Conservation (phyloP, 2,797 vertebrate species). For the Brotula barbata region DNA sequence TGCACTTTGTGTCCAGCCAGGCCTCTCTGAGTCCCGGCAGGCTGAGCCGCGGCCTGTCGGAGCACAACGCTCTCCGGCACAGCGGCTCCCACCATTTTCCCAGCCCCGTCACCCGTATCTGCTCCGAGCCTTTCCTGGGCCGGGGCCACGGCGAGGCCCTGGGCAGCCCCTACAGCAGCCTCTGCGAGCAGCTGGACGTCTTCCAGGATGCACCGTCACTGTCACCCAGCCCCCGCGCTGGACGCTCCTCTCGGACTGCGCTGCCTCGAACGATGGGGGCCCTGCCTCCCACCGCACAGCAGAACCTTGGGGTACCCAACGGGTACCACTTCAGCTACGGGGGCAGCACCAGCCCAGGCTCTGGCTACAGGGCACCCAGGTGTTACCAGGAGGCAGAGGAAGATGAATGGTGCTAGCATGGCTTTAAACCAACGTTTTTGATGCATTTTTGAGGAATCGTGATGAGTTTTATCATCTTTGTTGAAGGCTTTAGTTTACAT, state of each 20-base stretch:
- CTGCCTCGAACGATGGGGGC: conserved; percentile 80
- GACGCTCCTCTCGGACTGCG: conserved; percentile 83
- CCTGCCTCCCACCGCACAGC: conserved; percentile 84
- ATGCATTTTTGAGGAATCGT: conserved; percentile 72
- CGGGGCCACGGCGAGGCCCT: conserved; percentile 52
- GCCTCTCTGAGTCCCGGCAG: conserved; percentile 83
- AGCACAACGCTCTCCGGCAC: conserved; percentile 88
- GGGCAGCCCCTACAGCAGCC: conserved; percentile 66
- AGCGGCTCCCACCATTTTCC: conserved; percentile 74
- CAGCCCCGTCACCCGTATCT: conserved; percentile 81
- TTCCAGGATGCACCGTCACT: conserved; percentile 83
- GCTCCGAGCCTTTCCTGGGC: conserved; percentile 88
- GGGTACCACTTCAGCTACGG: conserved; percentile 88
- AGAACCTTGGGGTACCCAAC: conserved; percentile 86
- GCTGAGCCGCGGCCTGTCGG: conserved; percentile 89
- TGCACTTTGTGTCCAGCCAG: conserved; percentile 82
- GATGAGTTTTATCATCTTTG: conserved; percentile 97
- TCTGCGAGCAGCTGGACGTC: conserved; percentile 84
- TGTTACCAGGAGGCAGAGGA: conserved; percentile 87
- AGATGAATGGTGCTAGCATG: conserved; percentile 96
- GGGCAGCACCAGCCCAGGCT: conserved; percentile 76
- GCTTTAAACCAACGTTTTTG: conserved; percentile 71
- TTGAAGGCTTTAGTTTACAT: conserved; percentile 72
- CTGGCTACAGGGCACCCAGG: conserved; percentile 76
- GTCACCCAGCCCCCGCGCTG: conserved; percentile 76